Base-by-base conservation (phyloP, 2,797 vertebrate species). In the Synaphobranchus kaupii region DNA sequence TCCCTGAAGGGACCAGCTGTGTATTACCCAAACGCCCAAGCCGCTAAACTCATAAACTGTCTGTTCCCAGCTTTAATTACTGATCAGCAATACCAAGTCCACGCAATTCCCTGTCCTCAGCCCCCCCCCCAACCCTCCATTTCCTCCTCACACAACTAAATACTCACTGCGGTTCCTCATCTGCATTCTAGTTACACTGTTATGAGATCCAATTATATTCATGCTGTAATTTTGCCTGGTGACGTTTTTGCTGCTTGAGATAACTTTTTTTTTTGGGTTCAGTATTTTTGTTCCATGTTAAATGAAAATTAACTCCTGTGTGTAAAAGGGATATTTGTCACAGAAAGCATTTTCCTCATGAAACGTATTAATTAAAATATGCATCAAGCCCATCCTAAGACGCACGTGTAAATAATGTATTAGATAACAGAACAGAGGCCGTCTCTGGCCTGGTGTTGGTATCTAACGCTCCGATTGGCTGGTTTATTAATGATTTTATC, bases 1-100 rank as follows among this genome's bases (percentile, higher is more conserved):
- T 76, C 39, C 73, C 73, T 44, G 73, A 76, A 39, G 25, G 9
- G 20, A 28, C 60, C 84, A 44, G 56, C 58, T 63, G 56, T 28
- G 5, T n/a, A n/a, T 39, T 25, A 39, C 60, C 34, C 5, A 31
- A 56, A 84, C 39, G 28, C 58, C 58, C 22, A 63, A 84, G 47
- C 78, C 20, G 25, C 71, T 76, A 80, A 60, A 86, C 85, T 47
- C 73, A 86, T 47, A 86, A 80, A 80, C 52, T 52, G 71, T 60
- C 85, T 56, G 71, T 28, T 80, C 85, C 39, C 71, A 13, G 12
- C 20, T 58, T 80, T 86, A 78, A 56, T 86, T 86, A 54, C 68
- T 9, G 68, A 85, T 76, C 73, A 44, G 15, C 73, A 44, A 44
- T 76, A 76, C 73, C 73, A 76, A 76, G 73, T 44, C 34, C 34